Conservation (phyloP, 2,797 vertebrate genomes). For the Tympanoctomys barrerae region DNA sequence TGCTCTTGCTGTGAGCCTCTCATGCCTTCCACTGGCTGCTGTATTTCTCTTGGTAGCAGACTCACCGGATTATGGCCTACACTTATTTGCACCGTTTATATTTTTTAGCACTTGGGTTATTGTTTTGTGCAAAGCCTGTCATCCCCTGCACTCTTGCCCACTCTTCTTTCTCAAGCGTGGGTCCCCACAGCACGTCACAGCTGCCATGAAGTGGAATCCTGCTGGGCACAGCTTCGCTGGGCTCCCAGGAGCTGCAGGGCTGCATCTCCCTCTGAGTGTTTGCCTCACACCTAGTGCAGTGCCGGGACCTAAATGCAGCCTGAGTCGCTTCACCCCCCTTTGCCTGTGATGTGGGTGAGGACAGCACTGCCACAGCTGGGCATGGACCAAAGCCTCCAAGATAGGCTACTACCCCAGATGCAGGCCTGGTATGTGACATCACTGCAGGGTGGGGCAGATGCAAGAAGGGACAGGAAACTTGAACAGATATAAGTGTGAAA, state of each 20-base stretch:
- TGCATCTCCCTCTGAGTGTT: neutral
- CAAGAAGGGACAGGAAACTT: neutral
- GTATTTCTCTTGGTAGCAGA: neutral
- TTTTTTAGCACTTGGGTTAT: neutral
- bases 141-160: too few species aligned
- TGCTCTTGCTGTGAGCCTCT: neutral
- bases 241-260: neutral
- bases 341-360: neutral
- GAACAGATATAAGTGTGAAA: neutral
- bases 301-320: neutral
- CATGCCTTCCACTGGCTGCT: accelerated
- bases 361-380: neutral
- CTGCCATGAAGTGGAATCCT: too few species aligned
- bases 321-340: neutral
- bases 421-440: neutral
- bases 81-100: neutral
- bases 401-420: neutral
- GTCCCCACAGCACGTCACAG: neutral
- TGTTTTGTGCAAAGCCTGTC: neutral
- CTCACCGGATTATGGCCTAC: neutral
- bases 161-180: neutral
- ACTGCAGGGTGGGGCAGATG: neutral
- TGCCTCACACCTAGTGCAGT: neutral
- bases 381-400: neutral
- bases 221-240: neutral